Evolutionary conservation across 2,797 vertebrate species (phyloP), one percentile per base, ranked within the genome.

Genomic region (Sebastes flavidus): DNA sequence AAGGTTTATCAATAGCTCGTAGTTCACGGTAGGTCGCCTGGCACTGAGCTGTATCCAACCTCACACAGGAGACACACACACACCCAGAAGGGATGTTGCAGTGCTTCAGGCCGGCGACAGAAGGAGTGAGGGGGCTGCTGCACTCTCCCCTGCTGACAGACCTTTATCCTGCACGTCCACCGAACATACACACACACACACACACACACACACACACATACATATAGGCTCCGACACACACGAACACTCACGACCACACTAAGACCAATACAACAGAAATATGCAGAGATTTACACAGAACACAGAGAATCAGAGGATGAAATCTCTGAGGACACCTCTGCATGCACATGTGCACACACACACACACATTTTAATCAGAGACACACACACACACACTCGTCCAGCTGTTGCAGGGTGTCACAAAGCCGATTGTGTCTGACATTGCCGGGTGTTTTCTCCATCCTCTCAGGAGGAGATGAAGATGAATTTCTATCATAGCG

Each of bases 1-100:
- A 83, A 61, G 81, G 68, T 93, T 91, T 88, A 93, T 94, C 90
- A 89, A 92, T 92, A 90, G 91, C 87, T 77, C 9, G n/a, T 75
- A 76, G 91, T 87, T 92, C 87, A 83, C 34, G 3, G 69, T 72
- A 24, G 91, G 91, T 90, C 85, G 86, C n/a, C 59, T 88, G 88
- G 80, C 81, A 75, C 54, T 52, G 30, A 49, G 67, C 67, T 76
- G 73, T 9, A 61, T 77, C 68, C 80, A 75, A 22, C 67, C 68
- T 78, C 66, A 75, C 70, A 72, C 76, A 36, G 42, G 60, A 73
- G 60, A n/a, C 27, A n/a, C 61, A 59, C 52, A 27, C 16, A 75
- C 74, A 67, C 52, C 36, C 72, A 76, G 86, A 87, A 67, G 85
- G 83, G 77, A 67, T 67, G 78, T 91, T 93, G 86, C 85, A 67